Evolutionary conservation across 2,888 invertebrate species (phyloP).

Genomic region (Harpalus rufipes): DNA sequence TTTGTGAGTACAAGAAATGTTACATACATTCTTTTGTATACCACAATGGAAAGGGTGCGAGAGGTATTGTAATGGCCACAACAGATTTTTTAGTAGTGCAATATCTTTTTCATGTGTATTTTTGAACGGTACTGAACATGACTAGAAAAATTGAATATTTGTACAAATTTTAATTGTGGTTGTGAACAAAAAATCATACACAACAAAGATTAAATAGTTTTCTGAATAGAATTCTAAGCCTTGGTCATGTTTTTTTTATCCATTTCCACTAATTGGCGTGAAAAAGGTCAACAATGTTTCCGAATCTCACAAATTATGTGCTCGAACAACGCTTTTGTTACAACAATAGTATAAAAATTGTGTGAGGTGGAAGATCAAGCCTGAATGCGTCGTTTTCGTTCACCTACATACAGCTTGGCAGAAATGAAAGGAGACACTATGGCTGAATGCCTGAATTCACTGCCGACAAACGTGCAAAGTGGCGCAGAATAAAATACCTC

Average conservation of each 20-base stretch:
- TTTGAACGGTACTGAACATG: too few relatives aligned
- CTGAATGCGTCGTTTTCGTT: not conserved
- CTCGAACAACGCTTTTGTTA: not conserved
- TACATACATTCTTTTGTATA: too few relatives aligned
- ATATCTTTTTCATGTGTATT: too few relatives aligned
- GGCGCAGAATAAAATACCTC: conserved; percentile 24
- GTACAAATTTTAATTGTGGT: too few relatives aligned
- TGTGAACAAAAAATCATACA: too few relatives aligned
- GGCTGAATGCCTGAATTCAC: not conserved
- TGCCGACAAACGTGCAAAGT: not conserved
- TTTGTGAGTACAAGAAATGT: too few relatives aligned
- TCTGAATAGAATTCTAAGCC: not conserved
- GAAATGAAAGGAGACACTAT: not conserved
- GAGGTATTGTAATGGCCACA: too few relatives aligned
- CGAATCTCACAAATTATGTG: not conserved
- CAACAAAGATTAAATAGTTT: not conserved
- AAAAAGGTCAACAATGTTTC: not conserved
- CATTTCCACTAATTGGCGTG: conserved; percentile 1
- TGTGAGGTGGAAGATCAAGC: not conserved
- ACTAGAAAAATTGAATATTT: too few relatives aligned
- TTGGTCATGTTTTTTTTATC: not conserved
- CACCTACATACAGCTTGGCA: not conserved
- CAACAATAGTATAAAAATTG: not conserved
- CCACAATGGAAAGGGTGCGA: too few relatives aligned
- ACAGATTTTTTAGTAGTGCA: too few relatives aligned